These are phyloP conservation scores for Microcebus murinus DNA, from an alignment of 2,113 vertebrate genomes.

Conservation along the genomic window DNA sequence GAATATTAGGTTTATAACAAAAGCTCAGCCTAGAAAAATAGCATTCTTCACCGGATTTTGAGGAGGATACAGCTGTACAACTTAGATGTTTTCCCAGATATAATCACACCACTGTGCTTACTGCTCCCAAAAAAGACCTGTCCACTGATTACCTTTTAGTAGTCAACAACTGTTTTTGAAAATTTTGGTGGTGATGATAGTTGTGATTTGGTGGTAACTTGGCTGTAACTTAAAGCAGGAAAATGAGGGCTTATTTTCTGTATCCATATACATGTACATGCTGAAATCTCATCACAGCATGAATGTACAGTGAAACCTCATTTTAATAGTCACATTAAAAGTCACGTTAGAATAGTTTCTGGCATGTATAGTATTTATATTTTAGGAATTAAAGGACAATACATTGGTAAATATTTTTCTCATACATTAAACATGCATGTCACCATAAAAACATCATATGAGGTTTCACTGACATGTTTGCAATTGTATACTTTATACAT, in stretches of 20 bases:
- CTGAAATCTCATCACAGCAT: background rate
- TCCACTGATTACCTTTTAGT: slow-evolving; percentile 80
- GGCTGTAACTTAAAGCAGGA: slow-evolving; percentile 81
- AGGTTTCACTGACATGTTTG: slow-evolving; percentile 69
- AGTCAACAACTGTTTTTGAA: slow-evolving; percentile 83
- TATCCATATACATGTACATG: slow-evolving; percentile 72
- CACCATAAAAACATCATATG: slow-evolving; percentile 59
- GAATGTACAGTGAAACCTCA: slow-evolving; percentile 69
- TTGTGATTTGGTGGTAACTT: slow-evolving; percentile 75
- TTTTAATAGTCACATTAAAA: slow-evolving; percentile 36
- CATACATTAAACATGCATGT: slow-evolving; percentile 74
- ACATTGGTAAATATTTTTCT: slow-evolving; percentile 63
- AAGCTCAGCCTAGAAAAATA: slow-evolving; percentile 92
- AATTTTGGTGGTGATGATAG: slow-evolving; percentile 71
- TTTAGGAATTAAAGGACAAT: slow-evolving; percentile 74
- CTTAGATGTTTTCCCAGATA: slow-evolving; percentile 84
- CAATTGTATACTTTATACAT: slow-evolving; percentile 58
- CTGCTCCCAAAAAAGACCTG: slow-evolving; percentile 78
- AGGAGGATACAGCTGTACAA: slow-evolving; percentile 88
- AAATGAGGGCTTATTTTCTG: slow-evolving; percentile 74
- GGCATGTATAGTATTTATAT: slow-evolving; percentile 64
- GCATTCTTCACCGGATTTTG: slow-evolving; percentile 89
- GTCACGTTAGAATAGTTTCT: slow-evolving; percentile 55
- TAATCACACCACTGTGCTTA: slow-evolving; percentile 87
- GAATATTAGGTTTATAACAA: slow-evolving; percentile 90